A percentile compares a stretch with the other conserved stretches of the same genome.
Conservation (phyloP, 1,140 invertebrate species). For the Latrodectus geometricus region DNA sequence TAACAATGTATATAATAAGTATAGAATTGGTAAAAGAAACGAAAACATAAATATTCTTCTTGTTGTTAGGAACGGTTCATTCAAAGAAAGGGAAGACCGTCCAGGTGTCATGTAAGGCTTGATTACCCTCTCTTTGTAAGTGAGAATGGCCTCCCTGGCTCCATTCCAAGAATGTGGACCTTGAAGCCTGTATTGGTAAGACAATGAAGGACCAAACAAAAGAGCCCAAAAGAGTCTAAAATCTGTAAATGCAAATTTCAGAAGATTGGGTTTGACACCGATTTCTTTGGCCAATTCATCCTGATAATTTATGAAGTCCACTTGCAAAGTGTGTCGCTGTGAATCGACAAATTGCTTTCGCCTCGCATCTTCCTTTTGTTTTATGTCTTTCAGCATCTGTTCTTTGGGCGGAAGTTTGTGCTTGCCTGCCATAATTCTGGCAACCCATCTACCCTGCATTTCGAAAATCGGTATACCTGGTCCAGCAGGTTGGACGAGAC, state of each 20-base stretch:
- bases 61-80: background rate
- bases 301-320: conserved; percentile 37
- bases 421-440: conserved; percentile 62
- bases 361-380: conserved; percentile 58
- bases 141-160: conserved; percentile 67
- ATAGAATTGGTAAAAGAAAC: background rate
- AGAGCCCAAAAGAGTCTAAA: conserved; percentile 66
- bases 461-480: conserved; percentile 27
- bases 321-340: conserved; percentile 58
- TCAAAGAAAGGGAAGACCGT: background rate
- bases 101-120: conserved; percentile 57
- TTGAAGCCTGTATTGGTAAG: conserved; percentile 69
- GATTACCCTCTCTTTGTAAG: conserved; percentile 62
- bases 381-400: background rate
- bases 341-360: conserved; percentile 64
- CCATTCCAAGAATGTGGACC: conserved; percentile 68
- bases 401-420: conserved; percentile 63
- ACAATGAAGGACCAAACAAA: conserved; percentile 67
- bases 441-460: conserved; percentile 25
- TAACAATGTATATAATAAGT: too few species aligned
- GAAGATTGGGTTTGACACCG: conserved; percentile 67
- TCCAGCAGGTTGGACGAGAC: conserved; percentile 27
- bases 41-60: background rate
- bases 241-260: conserved; percentile 67
- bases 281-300: conserved; percentile 66